Conservation (phyloP, 2,113 vertebrate genomes). For the Limnothrissa miodon region DNA sequence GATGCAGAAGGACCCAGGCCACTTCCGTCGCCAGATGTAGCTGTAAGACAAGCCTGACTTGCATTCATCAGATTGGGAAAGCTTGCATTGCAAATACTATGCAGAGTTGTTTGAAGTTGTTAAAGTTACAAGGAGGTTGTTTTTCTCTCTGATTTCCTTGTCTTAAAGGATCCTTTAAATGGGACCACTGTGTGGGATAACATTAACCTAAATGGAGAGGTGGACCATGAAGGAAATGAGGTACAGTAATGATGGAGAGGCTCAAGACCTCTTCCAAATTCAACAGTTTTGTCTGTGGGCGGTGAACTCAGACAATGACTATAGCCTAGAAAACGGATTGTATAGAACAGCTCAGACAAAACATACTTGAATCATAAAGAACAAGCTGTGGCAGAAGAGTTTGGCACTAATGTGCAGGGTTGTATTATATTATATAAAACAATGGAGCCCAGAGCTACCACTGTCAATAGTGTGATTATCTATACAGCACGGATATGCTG, state of each 20-base stretch:
- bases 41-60: conserved; percentile 42
- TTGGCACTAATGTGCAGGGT: too few species aligned
- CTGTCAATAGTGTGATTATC: too few species aligned
- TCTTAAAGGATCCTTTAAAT: conserved; percentile 34
- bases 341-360: too few species aligned
- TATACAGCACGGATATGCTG: too few species aligned
- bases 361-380: too few species aligned
- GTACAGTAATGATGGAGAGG: conserved; percentile 1
- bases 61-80: background rate
- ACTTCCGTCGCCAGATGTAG: conserved; percentile 31
- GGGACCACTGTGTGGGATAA: conserved; percentile 44
- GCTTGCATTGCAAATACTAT: background rate
- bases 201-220: conserved; percentile 4
- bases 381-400: too few species aligned
- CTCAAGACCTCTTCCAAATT: too few species aligned
- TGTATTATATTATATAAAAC: too few species aligned
- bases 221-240: conserved; percentile 17
- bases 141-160: background rate
- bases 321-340: too few species aligned
- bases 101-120: background rate
- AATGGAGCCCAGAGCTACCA: too few species aligned
- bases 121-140: background rate
- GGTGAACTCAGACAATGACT: conserved; percentile 37
- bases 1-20: conserved; percentile 34
- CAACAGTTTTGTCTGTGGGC: too few species aligned